These are phyloP conservation scores for Acromyrmex heyeri DNA, from an alignment of 1,140 invertebrate genomes.

Conservation along the genomic window DNA sequence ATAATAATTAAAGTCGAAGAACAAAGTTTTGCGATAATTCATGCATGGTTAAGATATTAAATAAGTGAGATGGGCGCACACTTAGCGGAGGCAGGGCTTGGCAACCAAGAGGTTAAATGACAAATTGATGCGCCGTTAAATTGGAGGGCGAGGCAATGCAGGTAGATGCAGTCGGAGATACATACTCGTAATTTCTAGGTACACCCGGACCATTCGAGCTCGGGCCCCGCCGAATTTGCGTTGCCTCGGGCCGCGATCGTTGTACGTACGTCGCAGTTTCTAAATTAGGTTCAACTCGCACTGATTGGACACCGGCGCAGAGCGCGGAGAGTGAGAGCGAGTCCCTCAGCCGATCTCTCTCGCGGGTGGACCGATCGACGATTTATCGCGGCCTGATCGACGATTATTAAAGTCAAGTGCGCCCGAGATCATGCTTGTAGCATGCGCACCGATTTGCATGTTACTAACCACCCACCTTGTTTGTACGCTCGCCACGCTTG, in stretches of 20 bases:
- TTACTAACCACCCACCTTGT: conserved; percentile 47
- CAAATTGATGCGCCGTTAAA: conserved; percentile 73
- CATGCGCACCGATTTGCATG: conserved; percentile 46
- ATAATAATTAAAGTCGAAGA: background rate
- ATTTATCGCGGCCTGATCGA: conserved; percentile 71
- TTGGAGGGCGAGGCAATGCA: conserved; percentile 62
- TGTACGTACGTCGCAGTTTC: conserved; percentile 69
- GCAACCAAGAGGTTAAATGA: conserved; percentile 66
- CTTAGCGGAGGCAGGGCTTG: conserved; percentile 18
- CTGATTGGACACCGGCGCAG: conserved; percentile 67
- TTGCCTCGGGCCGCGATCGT: conserved; percentile 68
- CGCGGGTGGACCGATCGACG: conserved; percentile 53
- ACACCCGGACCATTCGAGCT: conserved; percentile 2
- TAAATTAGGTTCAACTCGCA: conserved; percentile 74
- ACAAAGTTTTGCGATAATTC: conserved; percentile 14
- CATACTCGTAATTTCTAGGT: conserved; percentile 70
- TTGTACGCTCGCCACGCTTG: conserved; percentile 24
- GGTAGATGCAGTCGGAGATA: conserved; percentile 73
- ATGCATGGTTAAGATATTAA: conserved; percentile 62
- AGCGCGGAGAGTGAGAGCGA: conserved; percentile 7
- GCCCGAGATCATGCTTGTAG: conserved; percentile 31
- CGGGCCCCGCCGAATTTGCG: conserved; percentile 64
- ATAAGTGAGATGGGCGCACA: conserved; percentile 46
- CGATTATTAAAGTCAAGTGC: conserved; percentile 67
- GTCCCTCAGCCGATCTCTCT: conserved; percentile 25